Evolutionary conservation across 2,888 invertebrate species (phyloP).

Genomic region (Habroteleia sp.): DNA sequence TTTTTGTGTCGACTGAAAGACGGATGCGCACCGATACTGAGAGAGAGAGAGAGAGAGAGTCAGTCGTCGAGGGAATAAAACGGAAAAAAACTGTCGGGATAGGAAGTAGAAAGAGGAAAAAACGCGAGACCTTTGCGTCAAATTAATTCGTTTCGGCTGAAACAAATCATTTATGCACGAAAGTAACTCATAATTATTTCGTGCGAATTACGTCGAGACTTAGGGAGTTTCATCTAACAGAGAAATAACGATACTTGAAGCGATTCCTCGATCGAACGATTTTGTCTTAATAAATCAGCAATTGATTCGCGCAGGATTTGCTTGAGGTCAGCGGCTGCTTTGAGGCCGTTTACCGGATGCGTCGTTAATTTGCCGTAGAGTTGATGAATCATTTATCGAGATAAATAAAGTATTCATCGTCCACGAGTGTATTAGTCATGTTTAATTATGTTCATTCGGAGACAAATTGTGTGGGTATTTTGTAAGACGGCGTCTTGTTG

Average conservation of each 20-base stretch:
- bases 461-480: slow-evolving; percentile 29
- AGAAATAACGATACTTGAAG: too few relatives aligned
- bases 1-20: not conserved
- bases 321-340: slow-evolving; percentile 20
- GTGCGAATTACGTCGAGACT: too few relatives aligned
- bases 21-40: not conserved
- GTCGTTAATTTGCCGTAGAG: slow-evolving; percentile 16
- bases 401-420: slow-evolving; percentile 19
- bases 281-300: not conserved
- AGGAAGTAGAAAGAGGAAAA: slow-evolving; percentile 7
- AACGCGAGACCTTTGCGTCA: slow-evolving; percentile 29
- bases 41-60: not conserved
- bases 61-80: too few relatives aligned
- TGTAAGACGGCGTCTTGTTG: slow-evolving; percentile 6
- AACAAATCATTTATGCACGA: slow-evolving; percentile 34
- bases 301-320: slow-evolving; percentile 2
- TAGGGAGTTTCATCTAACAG: too few relatives aligned
- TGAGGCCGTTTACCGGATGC: slow-evolving; percentile 24
- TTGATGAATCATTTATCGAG: slow-evolving; percentile 31
- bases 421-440: slow-evolving; percentile 23
- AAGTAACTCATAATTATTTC: slow-evolving; percentile 14
- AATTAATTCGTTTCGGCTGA: slow-evolving; percentile 35
- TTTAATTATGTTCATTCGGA: slow-evolving; percentile 26
- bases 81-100: not conserved
- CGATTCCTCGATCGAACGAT: not conserved